These are phyloP conservation scores for Antennarius maculatus DNA, from an alignment of 2,797 vertebrate genomes.

Conservation along the genomic window DNA sequence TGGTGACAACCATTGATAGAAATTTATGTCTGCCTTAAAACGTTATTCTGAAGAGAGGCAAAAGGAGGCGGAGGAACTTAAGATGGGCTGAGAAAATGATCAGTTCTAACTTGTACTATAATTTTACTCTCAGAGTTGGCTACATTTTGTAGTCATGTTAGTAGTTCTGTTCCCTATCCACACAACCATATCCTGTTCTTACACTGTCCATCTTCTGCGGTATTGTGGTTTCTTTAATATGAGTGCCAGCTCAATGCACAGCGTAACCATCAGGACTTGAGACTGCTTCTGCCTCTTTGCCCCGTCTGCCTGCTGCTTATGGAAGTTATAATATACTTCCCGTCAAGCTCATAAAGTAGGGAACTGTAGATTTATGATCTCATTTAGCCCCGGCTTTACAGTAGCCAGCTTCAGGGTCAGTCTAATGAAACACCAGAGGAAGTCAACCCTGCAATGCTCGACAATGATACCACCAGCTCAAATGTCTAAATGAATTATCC, in stretches of 20 bases:
- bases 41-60: conserved; percentile 22
- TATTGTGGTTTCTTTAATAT: conserved; percentile 27
- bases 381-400: conserved; percentile 78
- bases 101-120: conserved; percentile 14
- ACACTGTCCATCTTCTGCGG: conserved; percentile 3
- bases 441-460: conserved; percentile 62
- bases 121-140: conserved; percentile 3
- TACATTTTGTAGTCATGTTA: not conserved
- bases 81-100: conserved; percentile 19
- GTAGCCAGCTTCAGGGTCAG: conserved; percentile 60
- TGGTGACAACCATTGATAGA: conserved; percentile 16
- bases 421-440: conserved; percentile 78
- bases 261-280: conserved; percentile 23
- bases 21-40: conserved; percentile 32
- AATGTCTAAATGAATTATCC: conserved; percentile 74
- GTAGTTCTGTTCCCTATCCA: not conserved
- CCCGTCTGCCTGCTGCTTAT: conserved; percentile 63
- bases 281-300: conserved; percentile 43
- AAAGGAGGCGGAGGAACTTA: conserved; percentile 27
- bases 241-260: conserved; percentile 31
- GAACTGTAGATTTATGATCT: conserved; percentile 81
- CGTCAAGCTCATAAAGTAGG: conserved; percentile 76
- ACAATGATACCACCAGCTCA: conserved; percentile 46
- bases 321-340: conserved; percentile 83
- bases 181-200: not conserved